phyloP scores from a whole-genome alignment of 2,888 invertebrate genomes.

The Dichetophora obliterata region DNA sequence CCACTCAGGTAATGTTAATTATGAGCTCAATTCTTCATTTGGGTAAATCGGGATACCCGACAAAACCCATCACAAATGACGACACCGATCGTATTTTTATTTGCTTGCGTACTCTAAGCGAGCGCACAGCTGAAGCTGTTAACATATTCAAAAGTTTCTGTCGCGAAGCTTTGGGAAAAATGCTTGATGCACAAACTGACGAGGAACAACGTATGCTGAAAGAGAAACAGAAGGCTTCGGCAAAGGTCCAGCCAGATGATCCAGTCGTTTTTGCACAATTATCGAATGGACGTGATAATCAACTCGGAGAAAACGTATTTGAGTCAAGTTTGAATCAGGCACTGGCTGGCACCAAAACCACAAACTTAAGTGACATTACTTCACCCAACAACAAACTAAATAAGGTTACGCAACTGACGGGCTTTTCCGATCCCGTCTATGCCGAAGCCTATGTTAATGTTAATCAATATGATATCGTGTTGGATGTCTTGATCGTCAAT shows the following conservation, averaged over 20 bases:
- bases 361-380: constrained; percentile 70
- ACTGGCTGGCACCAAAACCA: constrained; percentile 76
- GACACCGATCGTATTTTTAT: constrained; percentile 90
- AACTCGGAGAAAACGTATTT: constrained; percentile 81
- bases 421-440: constrained; percentile 99
- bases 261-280: constrained; percentile 87
- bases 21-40: constrained; percentile 88
- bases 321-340: constrained; percentile 94
- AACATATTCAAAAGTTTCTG: constrained; percentile 81
- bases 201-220: constrained; percentile 70
- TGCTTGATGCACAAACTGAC: constrained; percentile 84
- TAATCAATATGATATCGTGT: constrained; percentile 97
- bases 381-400: constrained; percentile 75
- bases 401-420: constrained; percentile 95
- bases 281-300: constrained; percentile 75
- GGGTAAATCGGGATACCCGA: constrained; percentile 81
- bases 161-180: constrained; percentile 82
- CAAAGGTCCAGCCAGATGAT: constrained; percentile 85
- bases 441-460: constrained; percentile 99
- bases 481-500: constrained; percentile 98
- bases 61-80: constrained; percentile 93
- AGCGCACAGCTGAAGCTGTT: constrained; percentile 77
- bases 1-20: constrained; percentile 88
- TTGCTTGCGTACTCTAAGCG: constrained; percentile 82
- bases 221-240: constrained; percentile 78